Conservation (phyloP, 1,140 invertebrate species). For the Dendrolimus punctatus region DNA sequence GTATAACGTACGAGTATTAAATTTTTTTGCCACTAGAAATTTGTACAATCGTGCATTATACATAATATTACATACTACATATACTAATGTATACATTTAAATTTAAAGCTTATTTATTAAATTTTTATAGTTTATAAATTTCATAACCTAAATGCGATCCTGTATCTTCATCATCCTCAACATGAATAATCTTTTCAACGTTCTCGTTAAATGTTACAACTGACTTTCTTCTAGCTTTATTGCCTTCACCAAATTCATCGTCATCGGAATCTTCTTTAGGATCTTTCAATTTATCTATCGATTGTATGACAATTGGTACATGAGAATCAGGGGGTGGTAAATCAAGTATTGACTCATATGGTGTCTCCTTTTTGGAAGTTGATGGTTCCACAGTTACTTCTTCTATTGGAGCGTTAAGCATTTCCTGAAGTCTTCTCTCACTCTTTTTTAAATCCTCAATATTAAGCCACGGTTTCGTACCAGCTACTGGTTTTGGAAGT, state of each 20-base stretch:
- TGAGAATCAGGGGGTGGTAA: conserved; percentile 6
- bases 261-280: conserved; percentile 39
- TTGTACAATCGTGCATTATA: too few species aligned
- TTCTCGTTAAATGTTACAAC: conserved; percentile 65
- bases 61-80: too few species aligned
- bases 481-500: conserved; percentile 25
- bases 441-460: conserved; percentile 49
- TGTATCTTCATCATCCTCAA: conserved; percentile 37
- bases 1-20: too few species aligned
- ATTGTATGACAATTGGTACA: conserved; percentile 47
- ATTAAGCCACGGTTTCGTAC: conserved; percentile 36
- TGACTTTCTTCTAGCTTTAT: conserved; percentile 43
- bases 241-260: conserved; percentile 56
- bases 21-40: too few species aligned
- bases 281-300: conserved; percentile 58
- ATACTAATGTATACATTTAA: too few species aligned
- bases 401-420: conserved; percentile 32
- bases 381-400: conserved; percentile 19
- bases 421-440: conserved; percentile 53
- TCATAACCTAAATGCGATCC: conserved; percentile 26
- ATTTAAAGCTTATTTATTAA: too few species aligned
- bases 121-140: conserved; percentile 39
- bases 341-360: conserved; percentile 9
- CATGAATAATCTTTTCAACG: conserved; percentile 63
- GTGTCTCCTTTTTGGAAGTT: conserved; percentile 7